Conservation (phyloP, 1,140 invertebrate species). For the Drosophila quadrilineata region DNA sequence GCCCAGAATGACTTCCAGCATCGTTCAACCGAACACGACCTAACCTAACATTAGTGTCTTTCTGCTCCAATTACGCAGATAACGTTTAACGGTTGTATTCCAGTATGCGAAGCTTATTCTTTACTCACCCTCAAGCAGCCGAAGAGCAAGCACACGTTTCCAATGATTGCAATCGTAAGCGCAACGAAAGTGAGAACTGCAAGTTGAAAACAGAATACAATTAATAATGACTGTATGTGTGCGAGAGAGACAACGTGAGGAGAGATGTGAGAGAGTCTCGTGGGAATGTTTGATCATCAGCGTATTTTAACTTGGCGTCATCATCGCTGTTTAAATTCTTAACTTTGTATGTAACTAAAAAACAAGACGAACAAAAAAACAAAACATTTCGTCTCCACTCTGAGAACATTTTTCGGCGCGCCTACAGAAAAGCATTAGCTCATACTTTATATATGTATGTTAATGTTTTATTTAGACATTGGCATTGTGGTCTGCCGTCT, state of each 20-base stretch:
- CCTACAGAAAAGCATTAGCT: slow-evolving; percentile 47
- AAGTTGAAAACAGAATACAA: slow-evolving; percentile 12
- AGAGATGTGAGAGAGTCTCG: too few relatives aligned
- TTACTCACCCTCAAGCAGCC: slow-evolving; percentile 50
- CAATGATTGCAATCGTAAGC: slow-evolving; percentile 39
- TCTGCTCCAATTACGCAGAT: too few relatives aligned
- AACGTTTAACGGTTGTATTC: too few relatives aligned
- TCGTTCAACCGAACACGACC: too few relatives aligned
- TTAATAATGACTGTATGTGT: too few relatives aligned
- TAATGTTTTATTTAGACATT: too few relatives aligned
- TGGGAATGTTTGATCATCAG: slow-evolving; percentile 21
- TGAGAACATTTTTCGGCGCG: slow-evolving; percentile 38
- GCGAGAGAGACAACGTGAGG: too few relatives aligned
- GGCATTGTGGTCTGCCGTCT: too few relatives aligned
- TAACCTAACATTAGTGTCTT: too few relatives aligned
- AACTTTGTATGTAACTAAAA: slow-evolving; percentile 26
- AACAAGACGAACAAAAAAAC: slow-evolving; percentile 10
- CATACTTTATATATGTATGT: slow-evolving; percentile 39
- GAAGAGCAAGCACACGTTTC: slow-evolving; percentile 52
- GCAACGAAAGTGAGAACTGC: slow-evolving; percentile 49
- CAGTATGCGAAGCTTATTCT: neutral
- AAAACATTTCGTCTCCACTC: slow-evolving; percentile 4
- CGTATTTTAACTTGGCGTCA: slow-evolving; percentile 11
- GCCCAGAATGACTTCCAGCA: too few relatives aligned
- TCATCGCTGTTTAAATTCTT: slow-evolving; percentile 7